Conservation (phyloP, 1,140 invertebrate genomes). For the Drosophila subobscura region DNA sequence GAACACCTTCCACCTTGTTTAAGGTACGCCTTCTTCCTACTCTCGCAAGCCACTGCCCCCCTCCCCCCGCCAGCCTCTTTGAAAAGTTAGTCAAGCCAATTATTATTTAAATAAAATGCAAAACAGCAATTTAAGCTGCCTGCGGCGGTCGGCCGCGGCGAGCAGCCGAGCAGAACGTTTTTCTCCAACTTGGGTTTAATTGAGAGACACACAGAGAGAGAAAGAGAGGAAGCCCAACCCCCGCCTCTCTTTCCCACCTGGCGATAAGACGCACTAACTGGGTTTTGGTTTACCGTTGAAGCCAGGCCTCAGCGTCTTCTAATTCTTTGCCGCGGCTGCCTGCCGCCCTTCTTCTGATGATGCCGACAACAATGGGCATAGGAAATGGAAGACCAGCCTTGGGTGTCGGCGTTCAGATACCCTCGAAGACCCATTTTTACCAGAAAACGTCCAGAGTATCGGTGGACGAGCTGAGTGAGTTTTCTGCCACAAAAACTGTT, state of each 20-base stretch:
- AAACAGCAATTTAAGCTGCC: constrained; percentile 58
- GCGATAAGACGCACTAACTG: constrained; percentile 61
- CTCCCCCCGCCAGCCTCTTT: neutral
- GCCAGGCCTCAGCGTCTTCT: constrained; percentile 6
- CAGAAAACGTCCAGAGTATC: too few relatives aligned
- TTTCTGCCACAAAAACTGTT: too few relatives aligned
- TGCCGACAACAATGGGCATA: constrained; percentile 46
- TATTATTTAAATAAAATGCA: constrained; percentile 78
- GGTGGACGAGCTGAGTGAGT: too few relatives aligned
- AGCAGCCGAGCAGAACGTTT: constrained; percentile 66
- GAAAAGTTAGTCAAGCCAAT: constrained; percentile 62
- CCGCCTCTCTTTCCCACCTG: constrained; percentile 10
- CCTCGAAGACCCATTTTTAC: too few relatives aligned
- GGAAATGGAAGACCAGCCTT: too few relatives aligned
- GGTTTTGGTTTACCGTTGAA: constrained; percentile 67
- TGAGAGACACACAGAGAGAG: constrained; percentile 36
- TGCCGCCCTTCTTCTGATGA: constrained; percentile 41
- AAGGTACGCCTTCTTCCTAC: constrained; percentile 15
- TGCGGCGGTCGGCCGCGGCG: constrained; percentile 31
- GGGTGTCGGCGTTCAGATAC: too few relatives aligned
- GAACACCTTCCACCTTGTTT: constrained; percentile 20
- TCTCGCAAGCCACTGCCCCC: neutral
- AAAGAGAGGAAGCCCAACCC: neutral
- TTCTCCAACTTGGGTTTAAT: constrained; percentile 50
- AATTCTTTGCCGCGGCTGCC: constrained; percentile 20